Evolutionary conservation across 2,888 invertebrate species (phyloP).

Genomic region (Slavum lentiscoides): DNA sequence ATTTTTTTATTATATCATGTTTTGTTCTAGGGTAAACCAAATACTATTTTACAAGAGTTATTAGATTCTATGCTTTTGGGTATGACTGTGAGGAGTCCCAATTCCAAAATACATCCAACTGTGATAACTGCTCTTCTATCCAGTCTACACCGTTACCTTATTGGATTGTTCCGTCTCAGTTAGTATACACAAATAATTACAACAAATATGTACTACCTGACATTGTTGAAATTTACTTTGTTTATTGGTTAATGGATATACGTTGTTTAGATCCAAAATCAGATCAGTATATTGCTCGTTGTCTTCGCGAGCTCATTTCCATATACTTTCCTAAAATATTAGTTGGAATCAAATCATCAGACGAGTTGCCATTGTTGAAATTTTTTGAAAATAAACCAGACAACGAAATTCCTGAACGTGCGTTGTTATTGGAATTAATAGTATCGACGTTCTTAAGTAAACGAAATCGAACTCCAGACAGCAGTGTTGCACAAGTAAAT

Average conservation of each 20-base stretch:
- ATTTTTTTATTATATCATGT: not conserved
- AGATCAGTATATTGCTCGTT: slow-evolving; percentile 56
- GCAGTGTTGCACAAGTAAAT: slow-evolving; percentile 39
- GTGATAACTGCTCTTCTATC: slow-evolving; percentile 62
- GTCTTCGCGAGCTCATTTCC: slow-evolving; percentile 55
- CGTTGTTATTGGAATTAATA: slow-evolving; percentile 31
- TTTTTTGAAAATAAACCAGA: slow-evolving; percentile 54
- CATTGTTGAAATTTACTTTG: not conserved
- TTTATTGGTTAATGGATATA: not conserved
- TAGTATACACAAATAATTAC: slow-evolving; percentile 60
- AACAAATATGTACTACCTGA: not conserved
- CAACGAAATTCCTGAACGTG: slow-evolving; percentile 36
- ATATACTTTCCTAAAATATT: slow-evolving; percentile 58
- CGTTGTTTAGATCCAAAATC: slow-evolving; percentile 55
- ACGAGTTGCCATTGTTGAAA: slow-evolving; percentile 52
- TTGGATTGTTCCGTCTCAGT: slow-evolving; percentile 63
- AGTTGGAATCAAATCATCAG: slow-evolving; percentile 38
- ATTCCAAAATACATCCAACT: slow-evolving; percentile 60
- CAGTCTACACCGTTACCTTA: slow-evolving; percentile 64
- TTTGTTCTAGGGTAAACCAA: slow-evolving; percentile 57
- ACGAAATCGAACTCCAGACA: slow-evolving; percentile 45
- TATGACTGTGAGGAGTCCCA: slow-evolving; percentile 61
- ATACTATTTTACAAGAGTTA: slow-evolving; percentile 63
- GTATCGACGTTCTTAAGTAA: slow-evolving; percentile 38
- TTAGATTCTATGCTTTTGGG: slow-evolving; percentile 64